These are phyloP conservation scores for Icerya purchasi DNA, from an alignment of 2,888 invertebrate species.

Conservation along the genomic window DNA sequence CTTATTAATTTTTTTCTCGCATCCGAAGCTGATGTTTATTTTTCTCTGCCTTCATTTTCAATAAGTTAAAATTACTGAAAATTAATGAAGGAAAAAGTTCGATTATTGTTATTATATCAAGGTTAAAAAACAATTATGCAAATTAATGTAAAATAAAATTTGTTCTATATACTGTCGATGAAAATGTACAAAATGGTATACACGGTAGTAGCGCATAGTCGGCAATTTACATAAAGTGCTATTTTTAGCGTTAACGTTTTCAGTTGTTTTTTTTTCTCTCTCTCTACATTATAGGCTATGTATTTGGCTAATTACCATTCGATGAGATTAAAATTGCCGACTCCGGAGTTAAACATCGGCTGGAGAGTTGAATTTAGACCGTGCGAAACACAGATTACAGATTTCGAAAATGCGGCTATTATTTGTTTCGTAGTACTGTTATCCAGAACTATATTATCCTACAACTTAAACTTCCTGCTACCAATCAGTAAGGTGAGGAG, in stretches of 20 bases:
- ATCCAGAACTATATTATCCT: conserved; percentile 87
- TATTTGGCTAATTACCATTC: conserved; percentile 99
- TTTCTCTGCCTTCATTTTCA: no score
- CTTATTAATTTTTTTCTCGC: no score
- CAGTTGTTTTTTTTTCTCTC: background rate
- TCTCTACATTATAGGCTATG: conserved; percentile 46
- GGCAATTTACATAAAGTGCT: no score
- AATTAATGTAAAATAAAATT: no score
- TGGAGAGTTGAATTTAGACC: conserved; percentile 99
- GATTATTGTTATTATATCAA: no score
- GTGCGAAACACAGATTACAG: conserved; percentile 91
- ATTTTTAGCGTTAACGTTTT: background rate
- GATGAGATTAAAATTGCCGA: conserved; percentile 96
- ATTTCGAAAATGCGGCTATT: conserved; percentile 97
- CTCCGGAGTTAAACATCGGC: conserved; percentile 83
- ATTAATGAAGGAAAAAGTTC: no score
- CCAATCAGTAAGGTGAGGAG: conserved; percentile 88
- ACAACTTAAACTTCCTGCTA: conserved; percentile 83
- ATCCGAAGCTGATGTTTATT: no score
- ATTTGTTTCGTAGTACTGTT: conserved; percentile 91
- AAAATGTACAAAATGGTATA: no score
- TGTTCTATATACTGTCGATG: no score
- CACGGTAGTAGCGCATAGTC: no score
- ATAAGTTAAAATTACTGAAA: no score
- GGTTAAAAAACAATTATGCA: no score